Conservation (phyloP, 2,113 vertebrate species). For the Speoplatyrhinus poulsoni region DNA sequence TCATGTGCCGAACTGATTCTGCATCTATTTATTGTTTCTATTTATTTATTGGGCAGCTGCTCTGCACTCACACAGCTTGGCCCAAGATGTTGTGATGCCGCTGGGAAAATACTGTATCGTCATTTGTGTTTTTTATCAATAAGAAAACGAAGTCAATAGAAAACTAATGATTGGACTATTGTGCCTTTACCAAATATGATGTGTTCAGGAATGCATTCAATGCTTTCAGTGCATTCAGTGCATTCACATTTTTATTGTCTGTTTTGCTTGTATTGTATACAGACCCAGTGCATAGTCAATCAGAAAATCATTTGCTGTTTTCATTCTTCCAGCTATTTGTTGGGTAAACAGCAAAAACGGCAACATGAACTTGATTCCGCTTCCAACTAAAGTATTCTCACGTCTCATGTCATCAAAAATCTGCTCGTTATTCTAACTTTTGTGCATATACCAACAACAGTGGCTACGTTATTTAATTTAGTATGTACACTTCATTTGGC, state of each 20-base stretch:
- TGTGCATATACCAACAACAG: conserved; percentile 25
- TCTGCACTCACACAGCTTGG: conserved; percentile 54
- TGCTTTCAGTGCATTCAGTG: conserved; percentile 56
- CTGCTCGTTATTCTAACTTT: conserved; percentile 15
- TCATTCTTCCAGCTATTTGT: conserved; percentile 21
- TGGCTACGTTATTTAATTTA: conserved; percentile 18
- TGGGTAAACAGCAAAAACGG: conserved; percentile 22
- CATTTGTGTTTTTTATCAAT: conserved; percentile 37
- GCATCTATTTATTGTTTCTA: conserved; percentile 75
- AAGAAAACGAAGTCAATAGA: conserved; percentile 37
- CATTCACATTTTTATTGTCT: conserved; percentile 57
- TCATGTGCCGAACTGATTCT: conserved; percentile 62
- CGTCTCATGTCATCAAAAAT: conserved; percentile 19
- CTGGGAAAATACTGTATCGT: conserved; percentile 44
- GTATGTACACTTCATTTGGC: conserved; percentile 21
- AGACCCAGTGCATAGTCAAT: conserved; percentile 40
- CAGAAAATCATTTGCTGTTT: conserved; percentile 33
- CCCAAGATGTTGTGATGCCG: conserved; percentile 24
- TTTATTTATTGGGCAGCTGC: conserved; percentile 76
- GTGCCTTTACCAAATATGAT: conserved; percentile 78
- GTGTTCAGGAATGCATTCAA: conserved; percentile 53
- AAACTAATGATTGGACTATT: conserved; percentile 63
- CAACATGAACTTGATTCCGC: conserved; percentile 11
- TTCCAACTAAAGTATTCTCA: conserved; percentile 24
- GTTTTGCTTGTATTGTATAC: conserved; percentile 51